Evolutionary conservation across 2,113 vertebrate genomes (phyloP).

Genomic region (Ceyx melanurus): DNA sequence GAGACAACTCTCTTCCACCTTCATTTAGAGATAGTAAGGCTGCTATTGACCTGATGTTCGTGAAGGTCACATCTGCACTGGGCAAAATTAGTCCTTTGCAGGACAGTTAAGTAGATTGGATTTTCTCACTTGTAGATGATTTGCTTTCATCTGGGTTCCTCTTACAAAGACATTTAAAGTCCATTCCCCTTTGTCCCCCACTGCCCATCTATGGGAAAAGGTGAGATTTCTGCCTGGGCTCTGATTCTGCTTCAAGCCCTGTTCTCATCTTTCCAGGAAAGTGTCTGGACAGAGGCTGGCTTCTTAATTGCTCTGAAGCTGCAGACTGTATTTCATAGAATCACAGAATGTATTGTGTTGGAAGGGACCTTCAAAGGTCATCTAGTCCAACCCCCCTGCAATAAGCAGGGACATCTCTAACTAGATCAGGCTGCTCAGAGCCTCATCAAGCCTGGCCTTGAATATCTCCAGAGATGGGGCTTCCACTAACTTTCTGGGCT

Average conservation of each 20-base stretch:
- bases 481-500: too few relatives aligned
- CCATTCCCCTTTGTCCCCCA: not conserved
- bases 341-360: too few relatives aligned
- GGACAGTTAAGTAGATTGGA: slow-evolving; percentile 56
- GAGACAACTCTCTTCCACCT: not conserved
- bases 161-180: slow-evolving; percentile 33
- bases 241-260: not conserved
- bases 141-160: slow-evolving; percentile 42
- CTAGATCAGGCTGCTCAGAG: too few relatives aligned
- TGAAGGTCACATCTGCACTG: slow-evolving; percentile 47
- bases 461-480: too few relatives aligned
- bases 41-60: slow-evolving; percentile 18
- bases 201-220: not conserved
- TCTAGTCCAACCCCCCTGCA: too few relatives aligned
- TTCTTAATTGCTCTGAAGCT: not conserved
- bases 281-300: not conserved
- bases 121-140: slow-evolving; percentile 58
- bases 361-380: too few relatives aligned
- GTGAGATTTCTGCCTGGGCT: not conserved
- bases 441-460: too few relatives aligned
- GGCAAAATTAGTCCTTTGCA: slow-evolving; percentile 55
- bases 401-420: too few relatives aligned
- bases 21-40: slow-evolving; percentile 23
- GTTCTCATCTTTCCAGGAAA: not conserved
- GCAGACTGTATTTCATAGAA: not conserved